Evolutionary conservation across 2,113 vertebrate species (phyloP).

Genomic region (Menura novaehollandiae): DNA sequence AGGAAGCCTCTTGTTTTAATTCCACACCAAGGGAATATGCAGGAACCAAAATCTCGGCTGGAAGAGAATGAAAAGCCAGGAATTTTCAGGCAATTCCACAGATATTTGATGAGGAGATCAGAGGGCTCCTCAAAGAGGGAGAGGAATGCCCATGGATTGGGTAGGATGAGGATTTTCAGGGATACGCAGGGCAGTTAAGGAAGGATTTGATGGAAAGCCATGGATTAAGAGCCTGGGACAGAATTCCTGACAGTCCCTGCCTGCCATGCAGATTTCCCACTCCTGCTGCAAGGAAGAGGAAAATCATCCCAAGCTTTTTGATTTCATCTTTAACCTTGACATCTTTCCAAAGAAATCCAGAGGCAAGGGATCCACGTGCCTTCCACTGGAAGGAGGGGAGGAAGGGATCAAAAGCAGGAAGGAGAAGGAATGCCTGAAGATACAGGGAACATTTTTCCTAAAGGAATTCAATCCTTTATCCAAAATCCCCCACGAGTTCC

Average conservation of each 20-base stretch:
- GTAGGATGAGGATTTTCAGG: neutral
- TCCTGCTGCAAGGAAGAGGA: neutral
- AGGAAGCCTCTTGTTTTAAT: neutral
- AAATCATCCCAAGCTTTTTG: neutral
- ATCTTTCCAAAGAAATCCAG: neutral
- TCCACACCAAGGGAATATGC: neutral
- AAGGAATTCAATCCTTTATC: neutral
- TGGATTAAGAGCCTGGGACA: neutral
- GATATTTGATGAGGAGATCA: neutral
- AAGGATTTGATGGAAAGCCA: neutral
- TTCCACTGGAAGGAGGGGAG: neutral
- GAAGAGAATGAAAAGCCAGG: neutral
- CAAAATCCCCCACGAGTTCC: neutral
- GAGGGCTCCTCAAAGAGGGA: neutral
- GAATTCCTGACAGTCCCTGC: neutral
- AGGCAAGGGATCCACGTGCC: neutral
- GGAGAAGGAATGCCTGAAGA: neutral
- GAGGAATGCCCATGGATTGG: neutral
- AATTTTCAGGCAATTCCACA: neutral
- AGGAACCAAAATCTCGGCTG: neutral
- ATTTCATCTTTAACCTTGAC: neutral
- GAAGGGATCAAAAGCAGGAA: neutral
- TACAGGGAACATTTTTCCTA: neutral
- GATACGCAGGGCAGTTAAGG: neutral
- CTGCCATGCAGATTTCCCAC: neutral